Evolutionary conservation across 2,888 invertebrate species (phyloP).

Genomic region (Plagodis dolabraria): DNA sequence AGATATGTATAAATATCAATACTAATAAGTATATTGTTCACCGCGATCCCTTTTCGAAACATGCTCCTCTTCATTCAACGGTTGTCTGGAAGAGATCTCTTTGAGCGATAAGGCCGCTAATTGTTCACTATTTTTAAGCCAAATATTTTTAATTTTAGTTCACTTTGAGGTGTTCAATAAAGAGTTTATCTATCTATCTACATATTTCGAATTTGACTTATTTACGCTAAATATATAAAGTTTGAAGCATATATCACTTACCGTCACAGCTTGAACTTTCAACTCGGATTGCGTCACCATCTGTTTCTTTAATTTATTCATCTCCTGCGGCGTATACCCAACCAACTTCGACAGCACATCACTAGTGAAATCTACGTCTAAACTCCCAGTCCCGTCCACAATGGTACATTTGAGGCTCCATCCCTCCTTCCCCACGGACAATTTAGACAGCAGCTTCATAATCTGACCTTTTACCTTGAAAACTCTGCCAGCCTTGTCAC

Average conservation of each 20-base stretch:
- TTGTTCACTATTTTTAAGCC: too few relatives aligned
- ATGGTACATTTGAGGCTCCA: conserved; percentile 85
- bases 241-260: conserved; percentile 43
- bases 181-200: too few relatives aligned
- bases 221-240: too few relatives aligned
- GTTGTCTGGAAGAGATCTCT: too few relatives aligned
- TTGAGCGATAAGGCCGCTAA: too few relatives aligned
- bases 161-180: too few relatives aligned
- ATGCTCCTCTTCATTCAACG: too few relatives aligned
- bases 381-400: conserved; percentile 81
- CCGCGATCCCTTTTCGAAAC: too few relatives aligned
- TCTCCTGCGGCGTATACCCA: conserved; percentile 75
- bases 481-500: conserved; percentile 64
- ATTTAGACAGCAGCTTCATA: conserved; percentile 79
- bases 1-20: too few relatives aligned
- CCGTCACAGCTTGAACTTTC: conserved; percentile 63
- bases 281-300: conserved; percentile 64
- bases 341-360: conserved; percentile 81
- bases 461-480: conserved; percentile 85
- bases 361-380: conserved; percentile 84
- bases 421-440: conserved; percentile 77
- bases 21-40: too few relatives aligned
- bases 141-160: too few relatives aligned
- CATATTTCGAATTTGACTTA: too few relatives aligned
- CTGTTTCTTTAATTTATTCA: conserved; percentile 69